Base-by-base conservation (phyloP, 2,888 invertebrate genomes). In the Tanytarsus gracilentus region DNA sequence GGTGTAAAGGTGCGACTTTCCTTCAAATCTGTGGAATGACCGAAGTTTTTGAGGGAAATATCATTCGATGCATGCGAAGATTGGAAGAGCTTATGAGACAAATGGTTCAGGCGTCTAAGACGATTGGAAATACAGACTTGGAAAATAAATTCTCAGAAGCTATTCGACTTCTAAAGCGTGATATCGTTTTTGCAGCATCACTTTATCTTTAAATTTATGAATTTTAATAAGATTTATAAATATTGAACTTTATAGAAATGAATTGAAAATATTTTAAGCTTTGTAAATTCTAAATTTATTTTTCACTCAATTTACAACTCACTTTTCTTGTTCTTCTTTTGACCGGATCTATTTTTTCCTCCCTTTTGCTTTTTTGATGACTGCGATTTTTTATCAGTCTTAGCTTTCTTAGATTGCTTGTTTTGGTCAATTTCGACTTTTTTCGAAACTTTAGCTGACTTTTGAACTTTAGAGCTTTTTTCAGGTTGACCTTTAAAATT, bases 171-270 rank as follows among this genome's bases (percentile, higher is more conserved):
- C 82, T 99, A 62, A 99, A 99, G 75, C 81, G 99, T 65, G 99
- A 99, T 73, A 99, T 99, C 70, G 92, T 99, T n/a, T 99, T 99
- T 76, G 99, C 99, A 21, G 97, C 98, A 61, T 97, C 96, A 74
- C 81, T 99, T 58, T 99, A 99, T 75, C 78, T 95, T 66, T 93
- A 80, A 79, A 11, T 62, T 44, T 23, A n/a, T 62, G 9, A 5
- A 18, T 26, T 2, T 16, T 36, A 9, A 25, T 3, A 14, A 21
- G 5, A 16, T 50, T 14, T 26, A 49, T 8, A n/a, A 26, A 11
- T n/a, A 39, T 3, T 1, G n/a, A 16, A 26, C 9, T 25, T 49
- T 11, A 26, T 26, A 14, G 29, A 50, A 27, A 23, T 50, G 27
- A 52, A 53, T 23, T 11, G 39, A 53, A 53, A 55, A 7, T 23